Evolutionary conservation across 2,888 invertebrate genomes (phyloP).

Genomic region (Philereme transversata): DNA sequence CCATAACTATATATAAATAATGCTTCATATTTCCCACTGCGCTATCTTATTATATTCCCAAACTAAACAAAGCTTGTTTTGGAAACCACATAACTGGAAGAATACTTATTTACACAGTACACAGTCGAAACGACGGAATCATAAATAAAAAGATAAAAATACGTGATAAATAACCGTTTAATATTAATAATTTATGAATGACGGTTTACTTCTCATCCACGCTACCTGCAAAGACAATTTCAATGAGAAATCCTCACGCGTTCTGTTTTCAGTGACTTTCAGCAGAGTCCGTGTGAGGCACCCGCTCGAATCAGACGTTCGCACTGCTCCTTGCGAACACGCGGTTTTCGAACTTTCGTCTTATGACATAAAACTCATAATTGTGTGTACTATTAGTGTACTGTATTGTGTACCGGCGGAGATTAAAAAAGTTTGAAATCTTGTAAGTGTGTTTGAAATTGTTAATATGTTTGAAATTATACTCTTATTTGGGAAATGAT

Average conservation of each 20-base stretch:
- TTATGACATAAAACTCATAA: slow-evolving; percentile 16
- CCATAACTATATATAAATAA: no score
- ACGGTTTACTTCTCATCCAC: no score
- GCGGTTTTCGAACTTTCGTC: slow-evolving; percentile 21
- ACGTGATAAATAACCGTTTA: no score
- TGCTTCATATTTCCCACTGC: no score
- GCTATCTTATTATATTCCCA: no score
- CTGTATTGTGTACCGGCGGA: slow-evolving; percentile 19
- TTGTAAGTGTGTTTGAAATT: slow-evolving; percentile 19
- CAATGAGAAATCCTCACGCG: slow-evolving; percentile 12
- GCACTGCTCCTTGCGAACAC: slow-evolving; percentile 7
- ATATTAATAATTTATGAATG: no score
- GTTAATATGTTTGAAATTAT: not conserved
- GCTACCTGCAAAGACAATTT: slow-evolving; percentile 2
- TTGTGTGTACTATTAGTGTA: slow-evolving; percentile 17
- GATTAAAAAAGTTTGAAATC: slow-evolving; percentile 26
- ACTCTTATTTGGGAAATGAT: not conserved
- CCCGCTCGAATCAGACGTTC: slow-evolving; percentile 23
- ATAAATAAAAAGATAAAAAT: no score
- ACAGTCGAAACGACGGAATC: no score
- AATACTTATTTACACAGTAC: no score
- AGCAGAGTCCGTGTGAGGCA: slow-evolving; percentile 23
- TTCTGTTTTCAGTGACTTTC: slow-evolving; percentile 21
- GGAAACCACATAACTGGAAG: no score
- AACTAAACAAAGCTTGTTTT: no score